Evolutionary conservation across 2,113 vertebrate genomes (phyloP), one percentile per base, ranked within the genome.

Genomic region (Isurus oxyrinchus): DNA sequence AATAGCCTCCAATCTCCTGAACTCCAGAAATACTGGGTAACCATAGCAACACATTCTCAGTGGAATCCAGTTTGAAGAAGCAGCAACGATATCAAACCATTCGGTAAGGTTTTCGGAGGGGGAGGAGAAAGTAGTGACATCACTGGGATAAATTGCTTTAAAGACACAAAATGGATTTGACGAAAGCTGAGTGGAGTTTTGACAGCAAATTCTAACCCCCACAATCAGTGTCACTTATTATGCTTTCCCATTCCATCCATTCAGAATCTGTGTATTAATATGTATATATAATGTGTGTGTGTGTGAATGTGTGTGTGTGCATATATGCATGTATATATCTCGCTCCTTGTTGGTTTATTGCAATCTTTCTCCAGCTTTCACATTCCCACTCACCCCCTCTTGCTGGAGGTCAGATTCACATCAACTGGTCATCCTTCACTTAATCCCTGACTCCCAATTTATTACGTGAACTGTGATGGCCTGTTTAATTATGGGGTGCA

Each of bases 41-140:
- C 90, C 90, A 94, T 94, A 94, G 90, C 90, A 94, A 94, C 90
- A 94, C 90, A 94, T 94, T 94, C 90, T 94, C 90, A 63, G 59
- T 40, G 59, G 90, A 94, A 94, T 63, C 59, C 31, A n/a, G 57
- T 63, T 61, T 63, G 59, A 94, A 94, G 90, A 19, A 94, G 59
- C 57, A 94, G n/a, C 59, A 94, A 61, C 8, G 35, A 94, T 94
- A 63, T 94, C 35, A 94, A 94, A 40, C 90, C 21, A 16, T n/a
- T 40, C 66, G 35, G 90, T 63, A 61, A 94, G 90, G 59, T 94
- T 63, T 40, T 6, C 59, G n/a, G 55, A 35, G 35, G 35, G 1
- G 90, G 16, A 5, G 90, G 59, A 21, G 49, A 19, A 53, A 10
- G 23, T 13, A 91, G 27, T 94, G 59, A 44, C 90, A 94, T 94